phyloP scores from a whole-genome alignment of 2,113 vertebrate species.

The Chloropsis cyanopogon region DNA sequence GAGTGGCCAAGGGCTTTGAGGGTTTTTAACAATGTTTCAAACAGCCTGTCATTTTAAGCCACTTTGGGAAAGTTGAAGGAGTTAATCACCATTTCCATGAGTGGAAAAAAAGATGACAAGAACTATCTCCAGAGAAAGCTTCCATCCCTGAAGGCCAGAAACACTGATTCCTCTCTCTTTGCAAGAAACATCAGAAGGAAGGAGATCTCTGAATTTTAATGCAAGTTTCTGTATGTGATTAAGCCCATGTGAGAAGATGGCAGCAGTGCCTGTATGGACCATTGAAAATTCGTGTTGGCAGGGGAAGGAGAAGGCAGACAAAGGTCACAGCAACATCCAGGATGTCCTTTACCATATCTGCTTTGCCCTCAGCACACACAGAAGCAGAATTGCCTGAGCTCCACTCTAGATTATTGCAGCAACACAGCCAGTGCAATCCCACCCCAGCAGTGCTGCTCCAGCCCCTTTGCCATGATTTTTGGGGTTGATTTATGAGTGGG shows the following conservation, averaged over 20 bases:
- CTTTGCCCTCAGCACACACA: neutral
- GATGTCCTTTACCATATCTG: neutral
- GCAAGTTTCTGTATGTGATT: neutral
- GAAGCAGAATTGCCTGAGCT: neutral
- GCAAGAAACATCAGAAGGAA: neutral
- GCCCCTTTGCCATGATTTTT: neutral
- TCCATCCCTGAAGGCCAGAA: neutral
- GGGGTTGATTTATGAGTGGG: neutral
- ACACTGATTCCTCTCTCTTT: neutral
- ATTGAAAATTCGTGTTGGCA: neutral
- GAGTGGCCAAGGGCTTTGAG: neutral
- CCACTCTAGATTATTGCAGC: neutral
- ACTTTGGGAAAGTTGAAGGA: neutral
- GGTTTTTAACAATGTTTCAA: neutral
- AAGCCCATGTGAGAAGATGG: neutral
- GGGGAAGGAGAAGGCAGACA: neutral
- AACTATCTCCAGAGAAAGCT: neutral
- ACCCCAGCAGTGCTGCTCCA: neutral
- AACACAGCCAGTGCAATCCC: rapidly evolving
- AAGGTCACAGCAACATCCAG: neutral
- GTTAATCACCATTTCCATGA: neutral
- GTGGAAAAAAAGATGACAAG: neutral
- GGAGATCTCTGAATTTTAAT: neutral
- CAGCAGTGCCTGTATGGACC: neutral
- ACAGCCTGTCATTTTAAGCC: neutral